Conservation (phyloP, 37 sponge, comb jelly and placozoan genomes). For the Halichondria panicea region DNA sequence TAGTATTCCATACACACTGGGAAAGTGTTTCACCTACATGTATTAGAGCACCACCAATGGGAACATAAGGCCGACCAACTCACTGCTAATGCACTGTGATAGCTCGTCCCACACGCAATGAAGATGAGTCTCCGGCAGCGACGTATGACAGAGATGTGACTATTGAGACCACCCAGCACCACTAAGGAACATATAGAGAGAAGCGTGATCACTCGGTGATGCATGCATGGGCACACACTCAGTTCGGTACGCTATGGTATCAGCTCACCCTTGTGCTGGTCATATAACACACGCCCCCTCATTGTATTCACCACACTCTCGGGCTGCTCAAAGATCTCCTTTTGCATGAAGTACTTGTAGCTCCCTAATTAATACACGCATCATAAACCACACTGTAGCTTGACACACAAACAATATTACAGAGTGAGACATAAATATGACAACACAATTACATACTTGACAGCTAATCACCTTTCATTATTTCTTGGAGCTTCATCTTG, state of each 20-base stretch:
- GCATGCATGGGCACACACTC: background rate
- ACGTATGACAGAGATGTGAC: constrained; percentile 78
- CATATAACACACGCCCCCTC: constrained; percentile 91
- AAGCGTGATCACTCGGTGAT: background rate
- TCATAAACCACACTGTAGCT: background rate
- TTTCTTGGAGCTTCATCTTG: constrained; percentile 93
- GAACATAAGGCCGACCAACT: too few species aligned
- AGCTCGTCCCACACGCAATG: constrained; percentile 99
- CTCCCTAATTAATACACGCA: constrained; percentile 56
- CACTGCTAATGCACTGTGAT: constrained; percentile 93
- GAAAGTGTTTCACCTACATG: too few species aligned
- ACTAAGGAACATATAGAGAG: constrained; percentile 30
- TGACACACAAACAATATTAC: background rate
- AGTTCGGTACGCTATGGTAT: too few species aligned
- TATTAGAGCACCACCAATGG: too few species aligned
- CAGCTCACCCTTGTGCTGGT: constrained; percentile 42
- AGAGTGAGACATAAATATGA: background rate
- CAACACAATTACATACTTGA: background rate
- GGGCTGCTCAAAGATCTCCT: constrained; percentile 99
- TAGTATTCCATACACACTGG: too few species aligned
- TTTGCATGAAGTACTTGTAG: constrained; percentile 97
- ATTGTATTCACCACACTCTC: constrained; percentile 97
- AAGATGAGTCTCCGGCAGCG: constrained; percentile 90
- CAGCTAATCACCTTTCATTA: constrained; percentile 89
- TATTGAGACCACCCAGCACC: constrained; percentile 89